Evolutionary conservation across 1,140 invertebrate species (phyloP), one percentile per base, ranked within the genome.

Genomic region (Apis mellifera): DNA sequence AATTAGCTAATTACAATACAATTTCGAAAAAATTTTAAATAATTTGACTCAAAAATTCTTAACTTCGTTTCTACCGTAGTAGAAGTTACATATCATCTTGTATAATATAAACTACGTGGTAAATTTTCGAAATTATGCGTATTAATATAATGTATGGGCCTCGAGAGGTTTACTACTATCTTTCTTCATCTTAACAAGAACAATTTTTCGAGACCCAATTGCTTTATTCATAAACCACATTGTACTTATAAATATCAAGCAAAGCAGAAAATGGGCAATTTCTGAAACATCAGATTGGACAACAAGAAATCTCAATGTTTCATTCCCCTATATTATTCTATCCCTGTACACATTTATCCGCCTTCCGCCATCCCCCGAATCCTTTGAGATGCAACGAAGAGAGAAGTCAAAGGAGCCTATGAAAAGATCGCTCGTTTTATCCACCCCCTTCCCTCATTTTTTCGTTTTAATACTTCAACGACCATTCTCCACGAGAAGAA

Each of bases 391-490:
- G 82, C 82, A 69, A 48, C 72, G 48, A 62, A 26, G 50, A 69
- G 71, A 69, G 69, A 72, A 80, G 82, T 74, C 78, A 81, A 84
- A 75, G 82, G 81, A 80, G 78, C 60, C 82, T 75, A 80, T 81
- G 77, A 84, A 84, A 83, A 80, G 82, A 70, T 74, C 54, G 82
- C 55, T 48, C 68, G 76, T 52, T 59, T 68, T 60, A 50, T 79
- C 78, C 81, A 12, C 32, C 50, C 21, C 17, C 23, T n/a, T 66
- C 13, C n/a, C 7, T 0, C 23, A 13, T n/a, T 13, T 26, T 70
- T 79, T 79, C 76, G 69, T 72, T 70, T 78, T 83, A 83, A 83
- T 83, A 83, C 82, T 77, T 83, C 69, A 72, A 62, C 82, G 42
- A 79, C 82, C 69, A 83, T 83, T 79, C 74, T 83, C 54, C 9